A percentile compares a stretch with the other conserved stretches of the same genome.
phyloP scores from a whole-genome alignment of 2,888 invertebrate genomes.

The Orthosia cruda region DNA sequence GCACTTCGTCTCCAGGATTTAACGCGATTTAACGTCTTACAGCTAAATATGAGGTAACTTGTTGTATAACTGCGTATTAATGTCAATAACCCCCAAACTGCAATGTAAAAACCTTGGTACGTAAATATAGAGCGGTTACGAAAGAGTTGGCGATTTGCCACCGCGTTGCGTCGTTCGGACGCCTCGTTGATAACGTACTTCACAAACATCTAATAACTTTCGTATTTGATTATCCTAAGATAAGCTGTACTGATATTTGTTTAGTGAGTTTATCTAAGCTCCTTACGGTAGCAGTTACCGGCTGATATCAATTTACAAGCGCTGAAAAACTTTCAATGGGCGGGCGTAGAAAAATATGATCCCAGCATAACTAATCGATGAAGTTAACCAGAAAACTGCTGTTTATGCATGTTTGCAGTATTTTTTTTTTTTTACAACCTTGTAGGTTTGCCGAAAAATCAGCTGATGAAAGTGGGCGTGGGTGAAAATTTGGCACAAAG shows the following conservation, averaged over 20 bases:
- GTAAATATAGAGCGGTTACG: constrained; percentile 88
- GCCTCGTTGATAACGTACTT: constrained; percentile 65
- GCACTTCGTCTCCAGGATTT: constrained; percentile 75
- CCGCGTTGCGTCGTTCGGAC: constrained; percentile 76
- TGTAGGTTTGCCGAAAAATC: too few relatives aligned
- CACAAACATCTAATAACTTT: constrained; percentile 53
- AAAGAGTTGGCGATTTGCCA: constrained; percentile 89
- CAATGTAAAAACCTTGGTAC: constrained; percentile 88
- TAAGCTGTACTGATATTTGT: constrained; percentile 22
- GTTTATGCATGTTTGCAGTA: constrained; percentile 1
- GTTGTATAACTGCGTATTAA: constrained; percentile 85
- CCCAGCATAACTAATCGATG: neutral
- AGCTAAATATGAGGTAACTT: constrained; percentile 80
- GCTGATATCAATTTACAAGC: constrained; percentile 4
- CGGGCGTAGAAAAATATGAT: neutral
- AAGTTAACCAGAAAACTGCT: neutral
- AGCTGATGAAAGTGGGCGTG: constrained; percentile 31
- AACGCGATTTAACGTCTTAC: constrained; percentile 73
- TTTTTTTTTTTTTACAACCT: constrained; percentile 5
- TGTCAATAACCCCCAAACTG: constrained; percentile 91
- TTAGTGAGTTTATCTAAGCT: constrained; percentile 12
- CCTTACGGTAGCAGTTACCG: constrained; percentile 4
- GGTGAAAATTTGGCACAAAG: constrained; percentile 17
- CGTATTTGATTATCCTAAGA: constrained; percentile 48
- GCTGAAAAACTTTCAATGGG: neutral